These are phyloP conservation scores for Sesia apiformis DNA, from an alignment of 2,888 invertebrate genomes.

Conservation along the genomic window DNA sequence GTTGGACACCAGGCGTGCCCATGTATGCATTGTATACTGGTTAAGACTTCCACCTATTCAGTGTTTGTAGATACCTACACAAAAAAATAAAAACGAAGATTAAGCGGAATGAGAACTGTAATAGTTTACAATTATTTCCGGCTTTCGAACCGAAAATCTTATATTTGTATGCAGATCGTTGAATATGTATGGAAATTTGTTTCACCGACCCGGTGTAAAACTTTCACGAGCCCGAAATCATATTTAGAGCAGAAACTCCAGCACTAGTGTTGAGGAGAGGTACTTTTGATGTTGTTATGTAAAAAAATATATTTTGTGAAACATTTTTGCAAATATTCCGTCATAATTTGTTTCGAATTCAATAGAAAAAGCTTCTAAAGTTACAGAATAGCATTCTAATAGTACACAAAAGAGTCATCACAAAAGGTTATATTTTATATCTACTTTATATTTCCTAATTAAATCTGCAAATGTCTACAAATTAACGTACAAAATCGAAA, in stretches of 20 bases:
- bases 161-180: slow-evolving; percentile 33
- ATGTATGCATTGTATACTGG: no score
- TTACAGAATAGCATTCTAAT: no score
- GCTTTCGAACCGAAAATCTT: slow-evolving; percentile 19
- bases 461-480: no score
- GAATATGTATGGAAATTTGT: slow-evolving; percentile 51
- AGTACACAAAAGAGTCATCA: no score
- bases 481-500: no score
- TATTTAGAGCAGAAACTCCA: slow-evolving; percentile 25
- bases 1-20: no score
- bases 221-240: slow-evolving; percentile 36
- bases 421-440: no score
- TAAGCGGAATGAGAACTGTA: slow-evolving; percentile 14
- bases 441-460: no score
- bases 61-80: no score
- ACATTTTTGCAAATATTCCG: neutral
- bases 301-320: neutral
- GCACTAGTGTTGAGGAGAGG: neutral
- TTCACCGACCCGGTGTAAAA: slow-evolving; percentile 39
- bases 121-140: slow-evolving; percentile 17
- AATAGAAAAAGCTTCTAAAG: no score
- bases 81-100: slow-evolving; percentile 3
- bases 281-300: neutral
- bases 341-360: neutral
- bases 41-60: no score